Conservation (phyloP, 2,113 vertebrate species). For the Microtus montanus region DNA sequence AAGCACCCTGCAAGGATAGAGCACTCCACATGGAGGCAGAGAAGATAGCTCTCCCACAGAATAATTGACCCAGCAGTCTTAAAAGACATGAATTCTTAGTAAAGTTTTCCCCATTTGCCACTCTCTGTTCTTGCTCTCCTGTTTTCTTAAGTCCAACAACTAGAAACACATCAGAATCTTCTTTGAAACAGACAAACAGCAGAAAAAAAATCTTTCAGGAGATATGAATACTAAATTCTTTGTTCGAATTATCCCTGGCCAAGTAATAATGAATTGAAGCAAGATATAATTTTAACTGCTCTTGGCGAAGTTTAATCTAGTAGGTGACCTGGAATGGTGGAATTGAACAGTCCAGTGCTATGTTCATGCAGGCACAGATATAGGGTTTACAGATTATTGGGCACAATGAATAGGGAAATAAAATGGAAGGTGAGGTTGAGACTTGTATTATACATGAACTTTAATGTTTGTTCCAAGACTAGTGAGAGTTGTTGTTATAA, state of each 20-base stretch:
- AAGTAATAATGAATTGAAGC: background rate
- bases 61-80: background rate
- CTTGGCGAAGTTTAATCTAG: background rate
- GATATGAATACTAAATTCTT: background rate
- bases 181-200: conserved; percentile 5
- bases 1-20: background rate
- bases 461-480: background rate
- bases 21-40: background rate
- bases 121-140: background rate
- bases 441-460: background rate
- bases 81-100: background rate
- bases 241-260: background rate
- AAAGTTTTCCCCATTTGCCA: background rate
- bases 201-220: background rate
- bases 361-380: fast-evolving
- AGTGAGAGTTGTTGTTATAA: background rate
- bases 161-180: background rate
- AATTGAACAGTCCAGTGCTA: background rate
- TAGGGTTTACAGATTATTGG: background rate
- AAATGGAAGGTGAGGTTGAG: background rate
- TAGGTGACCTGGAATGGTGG: background rate
- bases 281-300: background rate
- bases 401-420: background rate
- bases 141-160: background rate
- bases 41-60: background rate